Evolutionary conservation across 2,888 invertebrate genomes (phyloP).

Genomic region (Eupelmus urozonus): DNA sequence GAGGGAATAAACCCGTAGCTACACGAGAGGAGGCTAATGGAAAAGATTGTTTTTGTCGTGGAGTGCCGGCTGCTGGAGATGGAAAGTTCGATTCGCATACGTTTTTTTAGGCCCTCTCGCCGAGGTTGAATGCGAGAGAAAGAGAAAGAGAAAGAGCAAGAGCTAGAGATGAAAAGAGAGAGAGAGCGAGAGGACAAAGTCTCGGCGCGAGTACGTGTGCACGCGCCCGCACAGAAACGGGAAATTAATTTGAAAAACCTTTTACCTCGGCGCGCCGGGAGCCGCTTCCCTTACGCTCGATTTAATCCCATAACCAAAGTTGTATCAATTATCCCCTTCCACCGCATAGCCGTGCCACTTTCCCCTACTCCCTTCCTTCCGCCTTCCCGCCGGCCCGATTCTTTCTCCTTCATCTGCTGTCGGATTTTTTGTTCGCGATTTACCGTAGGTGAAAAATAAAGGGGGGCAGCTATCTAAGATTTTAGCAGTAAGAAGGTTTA

Average conservation of each 20-base stretch:
- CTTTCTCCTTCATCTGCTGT: slow-evolving; percentile 20
- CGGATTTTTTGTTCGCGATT: neutral
- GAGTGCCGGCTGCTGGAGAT: slow-evolving; percentile 61
- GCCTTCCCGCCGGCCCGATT: neutral
- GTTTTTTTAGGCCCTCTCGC: neutral
- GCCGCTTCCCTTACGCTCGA: slow-evolving; percentile 65
- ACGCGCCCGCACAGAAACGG: slow-evolving; percentile 49
- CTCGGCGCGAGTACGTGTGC: slow-evolving; percentile 4
- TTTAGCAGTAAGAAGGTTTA: neutral
- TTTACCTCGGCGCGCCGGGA: slow-evolving; percentile 59
- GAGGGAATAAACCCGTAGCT: neutral
- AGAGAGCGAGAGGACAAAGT: slow-evolving; percentile 17
- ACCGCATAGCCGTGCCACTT: slow-evolving; percentile 8
- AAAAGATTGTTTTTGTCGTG: slow-evolving; percentile 66
- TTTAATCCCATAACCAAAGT: slow-evolving; percentile 67
- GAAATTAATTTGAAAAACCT: slow-evolving; percentile 67
- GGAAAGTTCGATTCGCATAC: slow-evolving; percentile 63
- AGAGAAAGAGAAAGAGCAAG: no score
- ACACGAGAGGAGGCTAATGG: slow-evolving; percentile 62
- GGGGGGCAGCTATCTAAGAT: slow-evolving; percentile 8
- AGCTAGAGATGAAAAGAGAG: no score
- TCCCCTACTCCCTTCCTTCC: neutral
- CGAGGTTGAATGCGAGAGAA: no score
- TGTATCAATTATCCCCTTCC: slow-evolving; percentile 65
- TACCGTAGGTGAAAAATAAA: neutral